phyloP scores from a whole-genome alignment of 2,888 invertebrate species.

The Allophyes oxyacanthae region DNA sequence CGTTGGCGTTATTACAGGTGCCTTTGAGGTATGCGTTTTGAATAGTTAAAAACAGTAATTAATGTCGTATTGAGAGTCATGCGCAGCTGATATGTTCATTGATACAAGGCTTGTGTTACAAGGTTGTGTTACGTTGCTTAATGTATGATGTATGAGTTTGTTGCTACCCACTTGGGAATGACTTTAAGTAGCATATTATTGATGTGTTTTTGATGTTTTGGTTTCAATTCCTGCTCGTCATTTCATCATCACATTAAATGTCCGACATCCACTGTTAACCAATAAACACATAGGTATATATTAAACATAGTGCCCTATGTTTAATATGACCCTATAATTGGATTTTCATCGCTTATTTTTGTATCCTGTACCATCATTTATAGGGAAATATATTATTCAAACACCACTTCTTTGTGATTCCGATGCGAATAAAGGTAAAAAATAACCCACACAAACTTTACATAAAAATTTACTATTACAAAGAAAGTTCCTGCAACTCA shows the following conservation, averaged over 20 bases:
- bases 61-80: constrained; percentile 53
- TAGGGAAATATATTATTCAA: too few species aligned
- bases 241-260: not conserved
- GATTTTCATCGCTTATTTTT: too few species aligned
- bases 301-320: too few species aligned
- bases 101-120: constrained; percentile 41
- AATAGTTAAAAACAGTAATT: constrained; percentile 64
- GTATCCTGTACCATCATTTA: too few species aligned
- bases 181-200: not conserved
- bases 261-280: not conserved
- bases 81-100: constrained; percentile 40
- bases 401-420: too few species aligned
- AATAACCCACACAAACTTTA: too few species aligned
- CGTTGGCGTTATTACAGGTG: constrained; percentile 57
- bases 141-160: constrained; percentile 18
- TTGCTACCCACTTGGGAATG: not conserved
- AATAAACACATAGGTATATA: too few species aligned
- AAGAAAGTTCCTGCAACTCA: too few species aligned
- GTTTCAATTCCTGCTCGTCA: not conserved
- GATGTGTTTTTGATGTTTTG: not conserved
- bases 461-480: too few species aligned
- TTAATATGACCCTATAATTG: too few species aligned
- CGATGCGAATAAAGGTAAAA: too few species aligned
- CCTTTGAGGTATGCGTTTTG: constrained; percentile 45
- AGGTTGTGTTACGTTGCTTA: constrained; percentile 32